Evolutionary conservation across 2,797 vertebrate genomes (phyloP).

Genomic region (Poecilia picta): DNA sequence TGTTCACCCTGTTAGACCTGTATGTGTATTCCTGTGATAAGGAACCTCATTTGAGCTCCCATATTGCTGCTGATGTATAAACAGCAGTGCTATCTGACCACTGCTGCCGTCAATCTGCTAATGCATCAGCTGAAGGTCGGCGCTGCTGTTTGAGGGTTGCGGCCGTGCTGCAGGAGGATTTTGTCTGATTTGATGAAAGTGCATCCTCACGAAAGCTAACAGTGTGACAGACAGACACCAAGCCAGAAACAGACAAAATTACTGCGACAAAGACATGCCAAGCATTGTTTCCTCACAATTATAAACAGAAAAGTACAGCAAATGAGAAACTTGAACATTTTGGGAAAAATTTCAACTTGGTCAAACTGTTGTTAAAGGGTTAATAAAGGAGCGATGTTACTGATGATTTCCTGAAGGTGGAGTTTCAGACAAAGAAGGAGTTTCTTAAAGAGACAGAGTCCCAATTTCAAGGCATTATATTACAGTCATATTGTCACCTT

Average conservation of each 20-base stretch:
- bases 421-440: too few species aligned
- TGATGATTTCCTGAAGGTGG: too few species aligned
- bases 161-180: slow-evolving; percentile 27
- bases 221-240: slow-evolving; percentile 1
- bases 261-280: slow-evolving; percentile 39
- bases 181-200: slow-evolving; percentile 51
- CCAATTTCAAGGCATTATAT: too few species aligned
- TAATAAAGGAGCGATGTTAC: too few species aligned
- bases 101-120: slow-evolving; percentile 23
- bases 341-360: too few species aligned
- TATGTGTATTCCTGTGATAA: slow-evolving; percentile 40
- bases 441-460: too few species aligned
- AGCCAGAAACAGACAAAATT: slow-evolving; percentile 4
- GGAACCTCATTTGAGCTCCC: slow-evolving; percentile 20
- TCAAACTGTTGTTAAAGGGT: too few species aligned
- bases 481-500: too few species aligned
- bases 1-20: background rate
- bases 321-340: background rate
- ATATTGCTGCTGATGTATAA: slow-evolving; percentile 47
- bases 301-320: slow-evolving; percentile 20
- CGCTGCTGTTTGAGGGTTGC: slow-evolving; percentile 43
- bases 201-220: slow-evolving; percentile 14
- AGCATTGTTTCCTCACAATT: slow-evolving; percentile 59
- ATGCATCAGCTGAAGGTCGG: slow-evolving; percentile 61
- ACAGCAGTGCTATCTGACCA: slow-evolving; percentile 31